Base-by-base conservation (phyloP, 2,888 invertebrate species). In the Lithophane leautieri region DNA sequence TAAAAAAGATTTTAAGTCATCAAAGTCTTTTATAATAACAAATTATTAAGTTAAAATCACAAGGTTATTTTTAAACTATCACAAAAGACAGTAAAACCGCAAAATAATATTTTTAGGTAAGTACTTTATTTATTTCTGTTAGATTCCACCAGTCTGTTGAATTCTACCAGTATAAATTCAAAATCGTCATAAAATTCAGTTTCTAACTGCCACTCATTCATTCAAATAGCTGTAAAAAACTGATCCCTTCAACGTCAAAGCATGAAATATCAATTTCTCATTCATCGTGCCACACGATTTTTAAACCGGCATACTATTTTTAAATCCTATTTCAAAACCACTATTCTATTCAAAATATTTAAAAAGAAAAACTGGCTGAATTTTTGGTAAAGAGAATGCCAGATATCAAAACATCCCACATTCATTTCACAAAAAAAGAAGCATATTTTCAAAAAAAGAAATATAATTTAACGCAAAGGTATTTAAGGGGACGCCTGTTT, bases 401-500 rank as follows among this genome's bases (percentile, higher is more conserved):
- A 34, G 6, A 7, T 42, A 19, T n/a, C 1, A 71, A 56, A 63
- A 58, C 1, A 19, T 8, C 4, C 47, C 50, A 40, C 28, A 73
- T 58, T 50, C 16, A 34, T 70, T 71, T n/a, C 42, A 22, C n/a
- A 62, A 62, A 63, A 76, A 69, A 52, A 44, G 12, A 34, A 44
- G 28, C 19, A 56, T n/a, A 52, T 79, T 63, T 79, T 28, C 22
- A 4, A 44, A 58, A 60, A 79, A 65, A 52, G 6, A 73, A 65
- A 8, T 25, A 4, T 25, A 19, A 42, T 73, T 25, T 44, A 67
- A n/a, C 16, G 14, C 19, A 52, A n/a, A 42, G 56, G 56, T 67
- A 67, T 76, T 67, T 76, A 40, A 14, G 12, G 8, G 34, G 1
- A 28, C 2, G 22, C 54, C 54, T 16, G 44, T 40, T 50, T 56